Base-by-base conservation (phyloP, 2,113 vertebrate genomes). In the Chelonoidis abingdonii region DNA sequence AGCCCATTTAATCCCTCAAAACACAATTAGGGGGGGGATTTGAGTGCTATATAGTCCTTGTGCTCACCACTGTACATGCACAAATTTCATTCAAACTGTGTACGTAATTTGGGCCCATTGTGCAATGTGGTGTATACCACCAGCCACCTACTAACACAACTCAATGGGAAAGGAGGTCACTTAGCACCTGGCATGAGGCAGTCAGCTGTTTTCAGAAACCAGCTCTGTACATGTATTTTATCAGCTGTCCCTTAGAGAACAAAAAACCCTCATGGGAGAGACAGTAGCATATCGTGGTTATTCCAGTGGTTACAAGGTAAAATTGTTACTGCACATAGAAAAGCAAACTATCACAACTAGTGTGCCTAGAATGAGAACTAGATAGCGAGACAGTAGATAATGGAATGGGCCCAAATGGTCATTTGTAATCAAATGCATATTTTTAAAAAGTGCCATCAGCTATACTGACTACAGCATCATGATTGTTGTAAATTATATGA, bases 291-390 rank as follows among this genome's bases (percentile, higher is more conserved):
- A 54, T 27, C 3, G 6, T 69, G 62, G 38, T 65, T 17, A 86
- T 96, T 62, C 52, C 78, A 59, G 86, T 16, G 4, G 31, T 47
- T 52, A 92, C 19, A 0, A 0, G 6, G 12, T 87, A 93, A 13
- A 76, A 8, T 38, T 62, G 89, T 91, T 65, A 87, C 10, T 79
- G 89, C 69, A 62, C 83, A 83, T 1, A 82, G 57, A n/a, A 89
- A 97, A 93, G 9, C 12, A 91, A 93, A 25, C 6, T 93, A 88
- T 82, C 25, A 93, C 93, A 92, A 83, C 54, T 24, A 4, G 52
- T 79, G 17, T 31, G 31, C 90, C 59, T 24, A 88, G 5, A 78
- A 86, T 47, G 81, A 94, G 87, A 90, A 19, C 0, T 25, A 85
- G 3, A 24, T 87, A 89, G 41, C 12, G n/a, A 88, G 49, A 41